Evolutionary conservation across 1,140 invertebrate genomes (phyloP), one percentile per base, ranked within the genome.

Genomic region (Temnothorax curvispinosus): DNA sequence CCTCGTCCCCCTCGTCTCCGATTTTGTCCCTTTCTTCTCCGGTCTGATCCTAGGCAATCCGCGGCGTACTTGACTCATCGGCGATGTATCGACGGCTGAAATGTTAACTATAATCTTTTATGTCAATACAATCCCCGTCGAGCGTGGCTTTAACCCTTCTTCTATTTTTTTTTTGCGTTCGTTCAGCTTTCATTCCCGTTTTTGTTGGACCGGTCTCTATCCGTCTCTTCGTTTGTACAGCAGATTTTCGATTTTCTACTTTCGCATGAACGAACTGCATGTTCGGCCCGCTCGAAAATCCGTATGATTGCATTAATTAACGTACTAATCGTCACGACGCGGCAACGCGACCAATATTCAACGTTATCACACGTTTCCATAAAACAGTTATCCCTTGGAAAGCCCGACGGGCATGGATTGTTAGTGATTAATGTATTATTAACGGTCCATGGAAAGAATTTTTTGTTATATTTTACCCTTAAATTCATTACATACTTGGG

Each of bases 21-120:
- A 41, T 88, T 62, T 64, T 44, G 32, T 69, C 50, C 41, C 62
- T 85, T 72, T 88, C 62, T 85, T 64, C 41, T 64, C 52, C 27
- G 11, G 32, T 2, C n/a, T 64, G 27, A 69, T 71, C 56, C 62
- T 60, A 47, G 81, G 72, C 89, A 78, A 89, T 89, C 77, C 86
- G 47, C 56, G 47, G 27, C 21, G 50, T 56, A 65, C 82, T 85
- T 62, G 86, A 87, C 44, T 90, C 89, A 80, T 88, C 86, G 78
- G 13, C 75, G 82, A 91, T 89, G 87, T 91, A 91, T 91, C 85
- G 88, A 65, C 86, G 9, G 50, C 56, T 76, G 65, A 90, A 91
- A 90, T 88, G 88, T 90, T 91, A 91, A 91, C 84, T 85, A 90
- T 87, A 87, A 88, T 87, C 86, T 88, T 87, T 84, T 88, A 54